Evolutionary conservation across 1,140 invertebrate species (phyloP).

Genomic region (Apolygus lucorum): DNA sequence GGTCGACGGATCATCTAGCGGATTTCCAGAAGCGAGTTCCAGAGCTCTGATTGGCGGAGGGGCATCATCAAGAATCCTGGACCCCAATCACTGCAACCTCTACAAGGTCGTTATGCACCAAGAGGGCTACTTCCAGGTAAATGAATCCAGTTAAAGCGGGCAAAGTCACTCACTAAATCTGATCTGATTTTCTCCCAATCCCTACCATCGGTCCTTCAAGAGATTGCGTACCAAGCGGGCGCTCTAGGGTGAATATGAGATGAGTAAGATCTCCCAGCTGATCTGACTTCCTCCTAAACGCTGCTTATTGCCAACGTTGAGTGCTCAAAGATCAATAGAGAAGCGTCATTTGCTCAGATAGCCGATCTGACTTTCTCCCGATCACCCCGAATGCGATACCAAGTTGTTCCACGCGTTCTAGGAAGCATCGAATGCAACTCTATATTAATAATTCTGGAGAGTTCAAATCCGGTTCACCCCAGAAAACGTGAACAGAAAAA

Average conservation of each 20-base stretch:
- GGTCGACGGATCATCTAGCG: conserved; percentile 5
- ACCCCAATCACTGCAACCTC: conserved; percentile 44
- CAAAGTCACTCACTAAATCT: conserved; percentile 4
- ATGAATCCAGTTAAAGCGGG: background rate
- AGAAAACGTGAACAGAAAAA: no score
- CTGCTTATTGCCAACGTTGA: no score
- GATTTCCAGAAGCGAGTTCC: conserved; percentile 19
- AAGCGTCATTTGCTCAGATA: no score
- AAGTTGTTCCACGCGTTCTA: no score
- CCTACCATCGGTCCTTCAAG: background rate
- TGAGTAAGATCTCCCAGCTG: background rate
- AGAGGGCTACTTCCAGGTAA: conserved; percentile 54
- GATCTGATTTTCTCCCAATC: background rate
- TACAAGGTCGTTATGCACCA: conserved; percentile 58
- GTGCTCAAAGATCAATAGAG: no score
- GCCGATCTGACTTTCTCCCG: no score
- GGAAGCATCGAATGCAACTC: no score
- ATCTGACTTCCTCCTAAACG: no score
- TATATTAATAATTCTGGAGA: no score
- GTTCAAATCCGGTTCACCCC: no score
- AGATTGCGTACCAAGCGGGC: background rate
- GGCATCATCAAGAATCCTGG: background rate
- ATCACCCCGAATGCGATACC: no score
- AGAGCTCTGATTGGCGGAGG: background rate
- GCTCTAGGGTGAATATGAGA: background rate